phyloP scores from a whole-genome alignment of 2,113 vertebrate genomes.

The Aspiorhynchus laticeps region DNA sequence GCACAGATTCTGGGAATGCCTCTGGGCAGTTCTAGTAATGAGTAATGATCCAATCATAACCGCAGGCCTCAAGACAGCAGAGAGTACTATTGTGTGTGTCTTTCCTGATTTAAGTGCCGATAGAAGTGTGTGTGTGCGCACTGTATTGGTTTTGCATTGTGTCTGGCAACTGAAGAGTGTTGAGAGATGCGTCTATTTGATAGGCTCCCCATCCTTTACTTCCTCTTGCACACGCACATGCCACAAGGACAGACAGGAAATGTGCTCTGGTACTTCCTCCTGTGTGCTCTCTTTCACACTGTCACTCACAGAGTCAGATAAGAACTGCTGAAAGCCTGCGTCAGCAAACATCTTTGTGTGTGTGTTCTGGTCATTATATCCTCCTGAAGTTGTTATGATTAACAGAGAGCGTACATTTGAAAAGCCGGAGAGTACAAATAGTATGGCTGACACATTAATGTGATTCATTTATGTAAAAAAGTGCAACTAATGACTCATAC shows the following conservation, averaged over 20 bases:
- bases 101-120: constrained; percentile 7
- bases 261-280: constrained; percentile 27
- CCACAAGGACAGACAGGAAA: constrained; percentile 39
- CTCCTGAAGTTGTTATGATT: neutral
- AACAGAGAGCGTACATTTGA: neutral
- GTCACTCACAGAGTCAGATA: constrained; percentile 18
- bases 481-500: neutral
- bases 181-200: constrained; percentile 1
- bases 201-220: constrained; percentile 17
- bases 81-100: constrained; percentile 37
- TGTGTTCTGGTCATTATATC: neutral
- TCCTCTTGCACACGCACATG: neutral
- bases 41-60: constrained; percentile 14
- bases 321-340: constrained; percentile 18
- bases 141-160: constrained; percentile 34
- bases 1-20: constrained; percentile 15
- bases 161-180: constrained; percentile 30
- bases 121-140: neutral
- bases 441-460: neutral
- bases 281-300: constrained; percentile 5
- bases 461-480: neutral
- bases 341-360: constrained; percentile 11
- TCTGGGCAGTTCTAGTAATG: neutral
- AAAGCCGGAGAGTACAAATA: neutral
- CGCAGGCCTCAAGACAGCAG: constrained; percentile 37